Evolutionary conservation across 1,140 invertebrate genomes (phyloP), one percentile per base, ranked within the genome.

Genomic region (Zaprionus davidi): DNA sequence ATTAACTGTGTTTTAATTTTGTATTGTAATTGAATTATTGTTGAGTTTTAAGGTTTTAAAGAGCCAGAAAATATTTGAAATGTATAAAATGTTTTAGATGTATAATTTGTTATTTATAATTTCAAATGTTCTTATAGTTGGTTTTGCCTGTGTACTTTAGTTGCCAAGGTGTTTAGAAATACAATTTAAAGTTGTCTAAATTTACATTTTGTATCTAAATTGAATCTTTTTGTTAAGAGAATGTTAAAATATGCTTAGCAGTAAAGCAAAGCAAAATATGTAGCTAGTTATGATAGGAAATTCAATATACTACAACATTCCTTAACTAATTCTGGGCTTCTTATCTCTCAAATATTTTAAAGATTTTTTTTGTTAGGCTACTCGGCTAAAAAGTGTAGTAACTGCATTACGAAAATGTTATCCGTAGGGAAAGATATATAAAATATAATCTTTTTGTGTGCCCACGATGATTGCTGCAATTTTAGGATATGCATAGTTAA

Each of bases 401-500:
- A 51, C 17, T 24, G 46, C 46, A 51, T 51, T 51, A 51, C 12
- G 46, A 24, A 11, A 24, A 24, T 13, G 20, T 22, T 51, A 22
- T 20, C 20, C 46, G 24, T 24, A 20, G 11, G 20, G 20, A 51
- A 5, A 13, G n/a, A 51, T 20, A 24, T n/a, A 20, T 11, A 24
- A 20, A 13, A 51, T 12, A 51, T 24, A 51, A 51, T 51, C 46
- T 24, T 22, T 51, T 24, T 51, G 12, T 24, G 0, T 49, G 9
- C 2, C 7, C 46, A 49, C 22, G 46, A 12, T 49, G 46, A 51
- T 24, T 51, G 46, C 46, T 51, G 46, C 46, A 51, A 51, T 51
- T 51, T 51, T 20, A 24, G 46, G 41, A 46, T 34, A 34, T n/a
- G 41, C 41, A 17, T 65, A 64, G 76, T 53, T 68, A 58, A 46